Evolutionary conservation across 1,140 invertebrate genomes (phyloP).

Genomic region (Drosophila willistoni): DNA sequence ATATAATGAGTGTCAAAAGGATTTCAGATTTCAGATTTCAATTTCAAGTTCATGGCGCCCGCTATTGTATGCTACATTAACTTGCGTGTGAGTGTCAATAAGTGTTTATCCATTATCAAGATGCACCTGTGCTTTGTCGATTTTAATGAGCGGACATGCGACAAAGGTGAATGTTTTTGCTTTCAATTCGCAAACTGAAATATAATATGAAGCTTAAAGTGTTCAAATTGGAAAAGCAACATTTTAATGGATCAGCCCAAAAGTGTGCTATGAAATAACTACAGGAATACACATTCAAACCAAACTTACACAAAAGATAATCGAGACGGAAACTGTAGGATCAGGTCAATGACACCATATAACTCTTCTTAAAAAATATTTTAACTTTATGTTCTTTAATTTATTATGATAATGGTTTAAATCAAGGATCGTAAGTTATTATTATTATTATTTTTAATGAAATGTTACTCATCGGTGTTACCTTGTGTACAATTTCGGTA

Average conservation of each 20-base stretch:
- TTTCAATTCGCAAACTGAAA: conserved; percentile 20
- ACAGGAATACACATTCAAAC: too few relatives aligned
- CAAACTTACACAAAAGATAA: too few relatives aligned
- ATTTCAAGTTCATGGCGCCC: conserved; percentile 51
- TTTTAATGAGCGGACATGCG: conserved; percentile 62
- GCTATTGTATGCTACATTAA: conserved; percentile 68
- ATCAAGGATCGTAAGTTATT: too few relatives aligned
- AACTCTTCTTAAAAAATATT: too few relatives aligned
- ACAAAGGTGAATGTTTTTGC: conserved; percentile 18
- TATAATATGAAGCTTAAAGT: conserved; percentile 33
- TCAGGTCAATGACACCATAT: too few relatives aligned
- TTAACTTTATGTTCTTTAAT: too few relatives aligned
- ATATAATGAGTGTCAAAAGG: conserved; percentile 74
- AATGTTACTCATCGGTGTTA: too few relatives aligned
- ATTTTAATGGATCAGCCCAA: background rate
- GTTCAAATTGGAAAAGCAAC: background rate
- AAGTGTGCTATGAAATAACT: background rate
- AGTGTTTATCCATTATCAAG: conserved; percentile 56
- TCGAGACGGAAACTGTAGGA: too few relatives aligned
- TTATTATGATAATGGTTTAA: too few relatives aligned
- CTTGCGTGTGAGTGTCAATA: conserved; percentile 17
- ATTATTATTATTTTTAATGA: too few relatives aligned
- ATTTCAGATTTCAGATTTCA: conserved; percentile 66
- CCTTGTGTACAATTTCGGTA: too few relatives aligned
- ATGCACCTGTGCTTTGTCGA: conserved; percentile 59